Percentiles rank a stretch among this genome's conserved stretches.
These are phyloP conservation scores for Poliocrania exsul DNA, from an alignment of 2,797 vertebrate genomes.

Conservation along the genomic window DNA sequence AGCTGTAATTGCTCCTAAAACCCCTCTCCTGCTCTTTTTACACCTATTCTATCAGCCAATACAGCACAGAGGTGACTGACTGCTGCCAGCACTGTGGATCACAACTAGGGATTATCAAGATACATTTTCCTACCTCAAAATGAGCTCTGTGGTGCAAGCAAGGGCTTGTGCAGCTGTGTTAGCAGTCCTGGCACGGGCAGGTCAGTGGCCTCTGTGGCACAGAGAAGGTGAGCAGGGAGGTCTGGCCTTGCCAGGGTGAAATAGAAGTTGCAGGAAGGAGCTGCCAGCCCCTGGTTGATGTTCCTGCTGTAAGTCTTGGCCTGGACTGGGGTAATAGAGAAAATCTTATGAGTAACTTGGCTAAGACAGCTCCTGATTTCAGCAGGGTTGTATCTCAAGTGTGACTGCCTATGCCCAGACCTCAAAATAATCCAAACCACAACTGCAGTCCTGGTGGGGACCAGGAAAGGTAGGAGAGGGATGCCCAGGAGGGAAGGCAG, in stretches of 20 bases:
- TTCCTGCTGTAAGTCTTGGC: neutral
- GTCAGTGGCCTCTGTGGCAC: neutral
- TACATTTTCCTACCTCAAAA: neutral
- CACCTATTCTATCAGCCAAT: neutral
- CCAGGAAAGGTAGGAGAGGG: neutral
- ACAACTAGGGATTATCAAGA: neutral
- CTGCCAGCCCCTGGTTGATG: neutral
- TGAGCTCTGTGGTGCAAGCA: neutral
- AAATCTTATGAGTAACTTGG: neutral
- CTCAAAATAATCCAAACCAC: neutral
- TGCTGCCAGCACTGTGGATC: fast-evolving
- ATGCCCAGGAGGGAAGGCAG: neutral
- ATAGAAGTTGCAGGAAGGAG: neutral
- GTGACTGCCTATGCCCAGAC: neutral
- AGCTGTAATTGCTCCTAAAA: neutral
- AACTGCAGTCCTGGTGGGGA: neutral
- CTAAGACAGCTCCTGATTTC: neutral
- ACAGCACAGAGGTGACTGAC: fast-evolving
- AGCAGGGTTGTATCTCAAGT: neutral
- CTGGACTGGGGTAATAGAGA: neutral
- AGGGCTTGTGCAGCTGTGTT: neutral
- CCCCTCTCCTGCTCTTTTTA: neutral
- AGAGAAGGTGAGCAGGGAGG: neutral
- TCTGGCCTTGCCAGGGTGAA: neutral
- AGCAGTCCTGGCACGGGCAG: neutral